phyloP scores from a whole-genome alignment of 2,797 vertebrate genomes.

The Diglossa cyanea region DNA sequence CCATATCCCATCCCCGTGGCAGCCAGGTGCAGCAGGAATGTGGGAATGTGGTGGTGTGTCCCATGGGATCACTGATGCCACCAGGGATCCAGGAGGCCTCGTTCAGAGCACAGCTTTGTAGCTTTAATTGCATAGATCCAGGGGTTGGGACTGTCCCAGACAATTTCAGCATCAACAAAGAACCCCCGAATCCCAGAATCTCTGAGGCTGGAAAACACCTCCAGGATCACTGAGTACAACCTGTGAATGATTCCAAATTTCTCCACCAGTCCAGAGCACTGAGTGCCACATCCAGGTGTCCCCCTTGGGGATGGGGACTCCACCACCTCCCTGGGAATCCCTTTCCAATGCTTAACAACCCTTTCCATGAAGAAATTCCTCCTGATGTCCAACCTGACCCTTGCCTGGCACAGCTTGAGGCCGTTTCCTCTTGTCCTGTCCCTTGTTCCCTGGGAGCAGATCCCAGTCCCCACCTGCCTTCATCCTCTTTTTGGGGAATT shows the following conservation, averaged over 20 bases:
- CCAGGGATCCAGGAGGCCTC: too few species aligned
- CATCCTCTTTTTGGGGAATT: not conserved
- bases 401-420: not conserved
- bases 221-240: not conserved
- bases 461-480: rapidly evolving
- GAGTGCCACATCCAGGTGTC: rapidly evolving
- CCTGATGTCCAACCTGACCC: not conserved
- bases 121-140: rapidly evolving
- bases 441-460: not conserved
- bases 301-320: not conserved
- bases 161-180: not conserved
- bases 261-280: not conserved
- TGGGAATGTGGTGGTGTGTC: not conserved
- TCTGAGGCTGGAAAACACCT: not conserved
- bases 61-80: rapidly evolving
- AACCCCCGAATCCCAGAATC: rapidly evolving
- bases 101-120: rapidly evolving
- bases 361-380: not conserved
- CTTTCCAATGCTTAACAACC: not conserved
- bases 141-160: not conserved
- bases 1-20: rapidly evolving
- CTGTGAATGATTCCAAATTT: not conserved
- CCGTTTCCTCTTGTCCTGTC: rapidly evolving
- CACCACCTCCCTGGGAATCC: too few species aligned
- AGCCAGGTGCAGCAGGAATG: not conserved